phyloP scores from a whole-genome alignment of 2,797 vertebrate genomes.

The Pteropus rufus region DNA sequence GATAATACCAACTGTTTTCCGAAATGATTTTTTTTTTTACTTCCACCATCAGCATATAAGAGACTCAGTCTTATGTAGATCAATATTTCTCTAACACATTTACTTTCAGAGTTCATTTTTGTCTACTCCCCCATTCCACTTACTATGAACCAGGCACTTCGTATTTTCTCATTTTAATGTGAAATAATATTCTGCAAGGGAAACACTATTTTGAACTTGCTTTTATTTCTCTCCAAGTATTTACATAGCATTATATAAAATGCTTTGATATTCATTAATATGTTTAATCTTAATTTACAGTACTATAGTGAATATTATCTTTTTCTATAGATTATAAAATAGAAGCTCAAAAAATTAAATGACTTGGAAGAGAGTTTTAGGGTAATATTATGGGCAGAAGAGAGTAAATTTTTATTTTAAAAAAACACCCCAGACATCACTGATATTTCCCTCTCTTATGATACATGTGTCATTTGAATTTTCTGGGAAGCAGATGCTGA shows the following conservation, averaged over 20 bases:
- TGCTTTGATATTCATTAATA: not conserved
- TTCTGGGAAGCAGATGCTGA: not conserved
- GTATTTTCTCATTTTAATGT: not conserved
- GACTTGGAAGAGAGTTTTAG: not conserved
- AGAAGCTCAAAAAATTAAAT: not conserved
- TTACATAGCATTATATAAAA: not conserved
- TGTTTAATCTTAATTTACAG: not conserved
- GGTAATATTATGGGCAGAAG: not conserved
- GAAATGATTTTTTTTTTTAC: not conserved
- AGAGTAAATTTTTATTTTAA: not conserved
- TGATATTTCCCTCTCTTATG: not conserved
- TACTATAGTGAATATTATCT: not conserved
- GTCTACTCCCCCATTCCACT: not conserved
- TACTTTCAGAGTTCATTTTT: not conserved
- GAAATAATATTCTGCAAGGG: not conserved
- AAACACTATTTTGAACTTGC: not conserved
- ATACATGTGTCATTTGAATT: not conserved
- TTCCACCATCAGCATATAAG: not conserved
- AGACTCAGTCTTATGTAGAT: not conserved
- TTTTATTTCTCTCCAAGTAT: not conserved
- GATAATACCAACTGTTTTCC: not conserved
- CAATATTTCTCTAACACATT: not conserved
- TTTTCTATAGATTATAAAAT: not conserved
- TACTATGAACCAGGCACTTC: not conserved
- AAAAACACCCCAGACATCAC: not conserved